Base-by-base conservation (phyloP, 1,140 invertebrate genomes). In the Drosophila lacteicornis region DNA sequence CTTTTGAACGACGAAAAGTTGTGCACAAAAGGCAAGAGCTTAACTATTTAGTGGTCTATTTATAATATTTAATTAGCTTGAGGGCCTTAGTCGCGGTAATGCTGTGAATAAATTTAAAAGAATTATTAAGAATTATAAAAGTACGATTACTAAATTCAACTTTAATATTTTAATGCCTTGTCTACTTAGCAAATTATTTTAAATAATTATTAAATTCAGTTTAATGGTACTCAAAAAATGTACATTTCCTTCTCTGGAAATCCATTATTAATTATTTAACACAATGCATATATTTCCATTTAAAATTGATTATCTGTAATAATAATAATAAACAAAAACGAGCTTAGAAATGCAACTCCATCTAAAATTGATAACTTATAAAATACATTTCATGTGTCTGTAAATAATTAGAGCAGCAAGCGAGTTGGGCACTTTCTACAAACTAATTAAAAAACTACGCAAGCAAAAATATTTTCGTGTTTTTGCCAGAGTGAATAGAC, bases 381-480 rank as follows among this genome's bases (percentile, higher is more conserved):
- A 22, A 42, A 56, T 36, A 47, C 45, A 69, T 57, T 57, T 51
- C 30, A 17, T 19, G 4, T 62, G 51, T 11, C 13, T 63, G 30
- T 56, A 40, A 60, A 49, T 61, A 42, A 76, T 74, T 60, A 15
- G 17, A 22, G n/a, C 40, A 60, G 25, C 12, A 38, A 22, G 50
- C 38, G 15, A 50, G n/a, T 38, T 47, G 49, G 47, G 55, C 55
- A 65, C 53, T 46, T 49, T 71, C 57, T 60, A 42, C 47, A 45
- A 80, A 87, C 84, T 87, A 87, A 87, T 87, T 87, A 87, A 75
- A 84, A 88, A 87, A 83, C 76, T 80, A 71, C 49, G 85, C 73
- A 58, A 65, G 85, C 80, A 65, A 88, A 88, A 84, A 90, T 88
- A 81, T 90, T 88, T 88, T 88, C 68, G 68, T 68, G 82, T 81